Evolutionary conservation across 1,140 invertebrate species (phyloP).

Genomic region (Olivierus martensii): DNA sequence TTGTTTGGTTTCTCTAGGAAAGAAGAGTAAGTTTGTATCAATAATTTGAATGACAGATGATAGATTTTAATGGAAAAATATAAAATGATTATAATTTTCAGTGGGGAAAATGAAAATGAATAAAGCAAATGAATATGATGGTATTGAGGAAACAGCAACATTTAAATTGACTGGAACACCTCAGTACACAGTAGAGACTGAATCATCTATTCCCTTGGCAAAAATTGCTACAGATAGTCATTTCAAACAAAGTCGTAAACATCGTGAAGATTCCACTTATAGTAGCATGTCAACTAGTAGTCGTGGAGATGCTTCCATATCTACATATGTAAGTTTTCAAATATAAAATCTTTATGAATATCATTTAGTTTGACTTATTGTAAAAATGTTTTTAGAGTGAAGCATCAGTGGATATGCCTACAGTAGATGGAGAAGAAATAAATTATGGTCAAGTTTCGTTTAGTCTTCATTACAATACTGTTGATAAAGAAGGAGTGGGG

Average conservation of each 20-base stretch:
- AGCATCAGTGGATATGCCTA: conserved; percentile 10
- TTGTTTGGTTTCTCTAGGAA: conserved; percentile 20
- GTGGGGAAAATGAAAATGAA: conserved; percentile 1
- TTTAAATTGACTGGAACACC: conserved; percentile 9
- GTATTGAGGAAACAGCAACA: conserved; percentile 5
- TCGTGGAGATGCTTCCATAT: conserved; percentile 15
- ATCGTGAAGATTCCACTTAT: conserved; percentile 18
- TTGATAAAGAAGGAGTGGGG: conserved; percentile 1
- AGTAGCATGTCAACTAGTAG: conserved; percentile 19
- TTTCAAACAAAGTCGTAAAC: conserved; percentile 1
- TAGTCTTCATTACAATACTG: conserved; percentile 3
- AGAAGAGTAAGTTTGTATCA: conserved; percentile 4
- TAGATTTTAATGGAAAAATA: neutral
- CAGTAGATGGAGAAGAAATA: conserved; percentile 10
- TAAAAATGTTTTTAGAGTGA: conserved; percentile 6
- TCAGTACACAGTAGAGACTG: conserved; percentile 13
- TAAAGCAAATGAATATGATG: conserved; percentile 9
- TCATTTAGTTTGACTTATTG: too few relatives aligned
- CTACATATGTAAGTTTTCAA: conserved; percentile 14
- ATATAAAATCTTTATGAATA: neutral
- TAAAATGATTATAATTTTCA: neutral
- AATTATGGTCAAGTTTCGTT: conserved; percentile 16
- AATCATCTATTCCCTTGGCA: neutral
- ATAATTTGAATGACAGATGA: neutral
- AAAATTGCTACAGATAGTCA: conserved; percentile 2